Percentiles rank a stretch among this genome's conserved stretches.
These are phyloP conservation scores for Rhea pennata DNA, from an alignment of 2,113 vertebrate genomes.

Conservation along the genomic window DNA sequence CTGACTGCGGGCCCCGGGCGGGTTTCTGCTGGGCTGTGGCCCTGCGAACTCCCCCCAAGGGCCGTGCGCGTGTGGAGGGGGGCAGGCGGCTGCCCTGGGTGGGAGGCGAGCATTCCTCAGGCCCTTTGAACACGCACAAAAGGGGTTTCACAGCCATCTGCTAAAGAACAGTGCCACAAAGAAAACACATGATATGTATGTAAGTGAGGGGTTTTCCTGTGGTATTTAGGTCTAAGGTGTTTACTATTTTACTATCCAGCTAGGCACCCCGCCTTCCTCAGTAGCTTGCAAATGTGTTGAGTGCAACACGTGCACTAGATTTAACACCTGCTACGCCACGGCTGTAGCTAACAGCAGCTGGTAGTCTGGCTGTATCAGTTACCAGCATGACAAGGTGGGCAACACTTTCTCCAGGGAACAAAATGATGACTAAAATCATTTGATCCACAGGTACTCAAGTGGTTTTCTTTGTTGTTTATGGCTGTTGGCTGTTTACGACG, in stretches of 20 bases:
- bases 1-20: neutral
- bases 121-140: constrained; percentile 18
- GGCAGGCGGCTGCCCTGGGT: neutral
- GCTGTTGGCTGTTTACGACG: neutral
- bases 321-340: neutral
- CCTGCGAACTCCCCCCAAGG: neutral
- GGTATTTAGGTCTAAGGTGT: constrained; percentile 58
- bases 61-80: neutral
- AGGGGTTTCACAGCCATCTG: neutral
- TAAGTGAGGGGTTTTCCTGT: constrained; percentile 52
- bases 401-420: neutral
- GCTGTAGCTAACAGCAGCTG: neutral
- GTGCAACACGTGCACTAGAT: neutral
- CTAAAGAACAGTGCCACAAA: neutral
- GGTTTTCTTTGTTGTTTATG: neutral
- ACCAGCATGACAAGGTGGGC: neutral
- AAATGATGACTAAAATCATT: neutral
- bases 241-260: constrained; percentile 22
- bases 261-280: neutral
- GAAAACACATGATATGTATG: constrained; percentile 5
- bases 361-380: neutral
- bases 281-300: neutral
- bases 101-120: constrained; percentile 19
- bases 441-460: neutral
- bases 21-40: neutral